Evolutionary conservation across 2,113 vertebrate species (phyloP), one percentile per base, ranked within the genome.

Genomic region (Alethe diademata): DNA sequence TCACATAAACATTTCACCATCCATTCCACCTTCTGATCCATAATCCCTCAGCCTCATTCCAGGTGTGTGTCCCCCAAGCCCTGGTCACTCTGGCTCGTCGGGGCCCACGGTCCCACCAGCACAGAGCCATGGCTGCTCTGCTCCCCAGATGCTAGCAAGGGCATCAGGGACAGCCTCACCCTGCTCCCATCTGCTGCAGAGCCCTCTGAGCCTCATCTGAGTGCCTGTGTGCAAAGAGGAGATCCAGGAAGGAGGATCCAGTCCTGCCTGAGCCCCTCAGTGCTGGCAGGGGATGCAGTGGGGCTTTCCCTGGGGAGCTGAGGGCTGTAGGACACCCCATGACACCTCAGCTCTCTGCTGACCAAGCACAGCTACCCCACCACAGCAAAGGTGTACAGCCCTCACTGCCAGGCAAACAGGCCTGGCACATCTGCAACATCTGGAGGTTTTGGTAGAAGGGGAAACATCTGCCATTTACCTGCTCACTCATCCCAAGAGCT

Each of bases 371-470:
- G 2, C 35, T 9, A 16, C 48, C 9, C 16, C 12, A 45, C 26
- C 12, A 35, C 35, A 31, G 25, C 6, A 14, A 33, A 65, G 13
- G 6, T 3, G 50, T 16, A 8, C 14, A 22, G 40, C 29, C 31
- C 20, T 35, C 15, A 11, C 43, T 43, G 42, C 58, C n/a, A 60
- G 53, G 31, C 7, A 82, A 43, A 19, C 0, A 1, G 25, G 25
- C n/a, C 33, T 15, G 35, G 23, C 48, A 72, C 9, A 19, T 17
- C 17, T 38, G 4, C 19, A 36, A 18, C 0, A 0, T 4, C 40
- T 38, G 5, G 0, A 4, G 2, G 16, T 40, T 80, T 43, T 48
- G 19, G 19, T 17, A 47, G 36, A 50, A 81, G 65, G 29, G 36
- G 51, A 72, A 73, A 64, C 3, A 14, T 5, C 12, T 60, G 48